Evolutionary conservation across 2,113 vertebrate species (phyloP).

Genomic region (Hipposideros armiger): DNA sequence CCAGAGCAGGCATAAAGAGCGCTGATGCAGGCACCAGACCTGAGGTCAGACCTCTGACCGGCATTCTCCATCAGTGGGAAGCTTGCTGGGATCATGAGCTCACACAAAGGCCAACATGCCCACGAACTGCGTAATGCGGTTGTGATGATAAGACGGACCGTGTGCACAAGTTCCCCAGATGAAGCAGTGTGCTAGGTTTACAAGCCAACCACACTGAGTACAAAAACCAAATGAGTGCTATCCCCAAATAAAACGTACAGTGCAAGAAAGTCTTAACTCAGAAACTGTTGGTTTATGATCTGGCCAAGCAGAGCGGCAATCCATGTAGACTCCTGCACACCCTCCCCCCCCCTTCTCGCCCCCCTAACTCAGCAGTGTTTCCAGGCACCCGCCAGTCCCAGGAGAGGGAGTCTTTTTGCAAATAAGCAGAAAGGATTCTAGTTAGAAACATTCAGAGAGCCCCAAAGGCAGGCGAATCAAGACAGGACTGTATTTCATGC

Average conservation of each 20-base stretch:
- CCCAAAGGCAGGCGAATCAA: conserved; percentile 69
- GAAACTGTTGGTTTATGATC: conserved; percentile 28
- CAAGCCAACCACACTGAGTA: neutral
- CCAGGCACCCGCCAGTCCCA: conserved; percentile 10
- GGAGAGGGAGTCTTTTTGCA: conserved; percentile 70
- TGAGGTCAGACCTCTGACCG: neutral
- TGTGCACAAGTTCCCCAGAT: neutral
- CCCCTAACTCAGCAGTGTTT: neutral
- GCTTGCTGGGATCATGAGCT: neutral
- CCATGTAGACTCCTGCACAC: neutral
- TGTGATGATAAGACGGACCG: neutral
- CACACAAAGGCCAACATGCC: neutral
- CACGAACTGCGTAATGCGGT: neutral
- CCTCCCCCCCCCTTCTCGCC: neutral
- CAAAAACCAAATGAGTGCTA: neutral
- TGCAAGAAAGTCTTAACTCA: neutral
- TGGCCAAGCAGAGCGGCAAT: neutral
- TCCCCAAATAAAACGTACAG: conserved; percentile 9
- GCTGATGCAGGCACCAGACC: neutral
- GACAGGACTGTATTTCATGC: conserved; percentile 77
- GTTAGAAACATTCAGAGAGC: conserved; percentile 60
- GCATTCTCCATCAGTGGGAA: neutral
- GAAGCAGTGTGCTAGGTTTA: neutral
- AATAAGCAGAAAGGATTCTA: neutral
- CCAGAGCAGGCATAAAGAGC: neutral